Conservation (phyloP, 2,113 vertebrate genomes). For the Connochaetes taurinus region DNA sequence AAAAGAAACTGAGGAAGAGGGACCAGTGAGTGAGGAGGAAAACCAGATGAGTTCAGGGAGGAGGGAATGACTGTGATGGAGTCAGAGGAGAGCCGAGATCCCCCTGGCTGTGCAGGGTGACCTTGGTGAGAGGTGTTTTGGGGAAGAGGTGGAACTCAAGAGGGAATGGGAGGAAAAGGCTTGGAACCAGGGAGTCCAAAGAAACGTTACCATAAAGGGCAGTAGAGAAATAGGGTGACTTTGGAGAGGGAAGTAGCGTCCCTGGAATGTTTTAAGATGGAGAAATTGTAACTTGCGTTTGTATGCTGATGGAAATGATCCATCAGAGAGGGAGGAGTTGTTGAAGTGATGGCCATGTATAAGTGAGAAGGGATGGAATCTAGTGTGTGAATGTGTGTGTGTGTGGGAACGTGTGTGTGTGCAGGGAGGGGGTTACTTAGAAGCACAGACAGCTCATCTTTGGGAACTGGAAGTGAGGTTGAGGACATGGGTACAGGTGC, state of each 20-base stretch:
- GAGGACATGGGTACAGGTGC: not conserved
- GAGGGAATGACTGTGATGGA: too few species aligned
- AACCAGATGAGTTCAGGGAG: not conserved
- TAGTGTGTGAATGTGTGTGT: not conserved
- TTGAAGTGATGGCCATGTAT: not conserved
- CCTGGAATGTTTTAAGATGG: not conserved
- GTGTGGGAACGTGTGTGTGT: rapidly evolving
- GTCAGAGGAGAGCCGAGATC: too few species aligned
- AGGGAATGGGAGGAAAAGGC: not conserved
- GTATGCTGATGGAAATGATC: not conserved
- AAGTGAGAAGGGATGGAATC: not conserved
- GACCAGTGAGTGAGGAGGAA: not conserved
- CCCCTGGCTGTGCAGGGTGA: not conserved
- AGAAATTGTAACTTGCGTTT: not conserved
- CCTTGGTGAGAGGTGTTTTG: not conserved
- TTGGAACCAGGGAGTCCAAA: not conserved
- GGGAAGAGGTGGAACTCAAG: not conserved
- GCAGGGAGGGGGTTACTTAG: not conserved
- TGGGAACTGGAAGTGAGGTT: not conserved
- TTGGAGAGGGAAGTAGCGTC: not conserved
- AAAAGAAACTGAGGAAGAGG: not conserved
- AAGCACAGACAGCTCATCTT: not conserved
- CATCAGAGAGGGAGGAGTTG: not conserved
- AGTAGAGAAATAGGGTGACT: not conserved
- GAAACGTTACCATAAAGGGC: not conserved